phyloP scores from a whole-genome alignment of 2,888 invertebrate genomes.

The Ormyrus nitidulus region DNA sequence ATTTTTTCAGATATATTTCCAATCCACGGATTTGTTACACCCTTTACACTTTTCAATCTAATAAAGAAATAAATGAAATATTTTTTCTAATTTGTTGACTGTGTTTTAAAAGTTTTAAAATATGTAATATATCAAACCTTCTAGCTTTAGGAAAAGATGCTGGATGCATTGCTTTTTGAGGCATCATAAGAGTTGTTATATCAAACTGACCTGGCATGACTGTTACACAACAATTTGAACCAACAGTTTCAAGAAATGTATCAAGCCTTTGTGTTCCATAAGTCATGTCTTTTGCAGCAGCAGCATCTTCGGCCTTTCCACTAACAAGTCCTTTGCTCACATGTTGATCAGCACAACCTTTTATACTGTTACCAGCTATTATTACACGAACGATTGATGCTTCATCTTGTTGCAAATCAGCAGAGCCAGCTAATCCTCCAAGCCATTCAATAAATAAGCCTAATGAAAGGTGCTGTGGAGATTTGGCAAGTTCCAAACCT shows the following conservation, averaged over 20 bases:
- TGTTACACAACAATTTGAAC: slow-evolving; percentile 79
- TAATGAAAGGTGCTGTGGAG: slow-evolving; percentile 81
- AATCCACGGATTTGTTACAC: slow-evolving; percentile 89
- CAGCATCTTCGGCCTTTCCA: slow-evolving; percentile 62
- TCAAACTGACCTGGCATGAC: slow-evolving; percentile 96
- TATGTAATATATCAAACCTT: slow-evolving; percentile 57
- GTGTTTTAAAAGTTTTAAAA: background rate
- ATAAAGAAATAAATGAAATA: slow-evolving; percentile 67
- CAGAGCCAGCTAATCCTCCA: slow-evolving; percentile 84
- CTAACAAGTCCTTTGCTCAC: slow-evolving; percentile 58
- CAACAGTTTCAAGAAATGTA: slow-evolving; percentile 63
- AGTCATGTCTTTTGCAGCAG: slow-evolving; percentile 61
- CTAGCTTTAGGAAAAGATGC: slow-evolving; percentile 76
- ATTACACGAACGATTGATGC: slow-evolving; percentile 86
- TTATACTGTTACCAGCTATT: slow-evolving; percentile 79
- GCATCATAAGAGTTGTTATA: slow-evolving; percentile 91
- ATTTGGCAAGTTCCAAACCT: slow-evolving; percentile 84
- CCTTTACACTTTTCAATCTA: slow-evolving; percentile 83
- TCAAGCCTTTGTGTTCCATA: slow-evolving; percentile 63
- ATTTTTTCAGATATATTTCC: slow-evolving; percentile 66
- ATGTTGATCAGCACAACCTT: slow-evolving; percentile 59
- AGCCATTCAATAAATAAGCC: slow-evolving; percentile 90
- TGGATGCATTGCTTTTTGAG: slow-evolving; percentile 94
- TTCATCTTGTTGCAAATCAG: slow-evolving; percentile 79
- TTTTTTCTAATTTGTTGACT: background rate